Evolutionary conservation across 2,888 invertebrate species (phyloP).

Genomic region (Rhingia rostrata): DNA sequence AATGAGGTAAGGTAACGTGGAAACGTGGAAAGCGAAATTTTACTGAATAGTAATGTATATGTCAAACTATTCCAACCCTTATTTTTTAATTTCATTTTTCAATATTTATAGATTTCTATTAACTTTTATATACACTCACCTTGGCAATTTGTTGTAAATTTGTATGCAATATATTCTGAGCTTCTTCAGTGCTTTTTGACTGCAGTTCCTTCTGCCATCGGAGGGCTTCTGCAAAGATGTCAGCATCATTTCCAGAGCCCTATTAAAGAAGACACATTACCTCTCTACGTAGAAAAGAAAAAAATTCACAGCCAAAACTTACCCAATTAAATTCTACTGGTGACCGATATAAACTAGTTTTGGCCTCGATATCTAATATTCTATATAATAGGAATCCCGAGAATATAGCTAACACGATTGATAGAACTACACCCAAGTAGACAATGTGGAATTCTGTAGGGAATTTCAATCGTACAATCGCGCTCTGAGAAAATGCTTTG

Average conservation of each 20-base stretch:
- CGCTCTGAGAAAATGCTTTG: slow-evolving; percentile 74
- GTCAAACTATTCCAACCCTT: too few species aligned
- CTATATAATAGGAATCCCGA: slow-evolving; percentile 82
- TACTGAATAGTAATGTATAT: too few species aligned
- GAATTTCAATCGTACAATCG: slow-evolving; percentile 78
- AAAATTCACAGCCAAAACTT: slow-evolving; percentile 68
- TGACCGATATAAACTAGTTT: slow-evolving; percentile 80
- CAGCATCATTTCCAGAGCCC: slow-evolving; percentile 84
- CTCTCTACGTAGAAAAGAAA: not conserved
- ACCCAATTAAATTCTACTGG: slow-evolving; percentile 82
- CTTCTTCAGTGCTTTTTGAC: slow-evolving; percentile 88
- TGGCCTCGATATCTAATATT: slow-evolving; percentile 82
- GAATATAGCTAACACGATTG: slow-evolving; percentile 80
- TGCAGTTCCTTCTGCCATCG: slow-evolving; percentile 89
- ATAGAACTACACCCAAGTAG: slow-evolving; percentile 81
- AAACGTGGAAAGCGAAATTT: too few species aligned
- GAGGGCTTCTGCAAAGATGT: slow-evolving; percentile 87
- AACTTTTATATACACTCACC: too few species aligned
- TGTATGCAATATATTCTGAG: slow-evolving; percentile 89
- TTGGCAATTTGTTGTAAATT: slow-evolving; percentile 92
- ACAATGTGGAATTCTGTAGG: slow-evolving; percentile 81
- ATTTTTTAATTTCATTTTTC: too few species aligned
- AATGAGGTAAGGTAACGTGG: too few species aligned
- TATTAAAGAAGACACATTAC: slow-evolving; percentile 19
- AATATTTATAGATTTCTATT: too few species aligned